Base-by-base conservation (phyloP, 2,797 vertebrate genomes). In the Neopelma chrysocephalum region DNA sequence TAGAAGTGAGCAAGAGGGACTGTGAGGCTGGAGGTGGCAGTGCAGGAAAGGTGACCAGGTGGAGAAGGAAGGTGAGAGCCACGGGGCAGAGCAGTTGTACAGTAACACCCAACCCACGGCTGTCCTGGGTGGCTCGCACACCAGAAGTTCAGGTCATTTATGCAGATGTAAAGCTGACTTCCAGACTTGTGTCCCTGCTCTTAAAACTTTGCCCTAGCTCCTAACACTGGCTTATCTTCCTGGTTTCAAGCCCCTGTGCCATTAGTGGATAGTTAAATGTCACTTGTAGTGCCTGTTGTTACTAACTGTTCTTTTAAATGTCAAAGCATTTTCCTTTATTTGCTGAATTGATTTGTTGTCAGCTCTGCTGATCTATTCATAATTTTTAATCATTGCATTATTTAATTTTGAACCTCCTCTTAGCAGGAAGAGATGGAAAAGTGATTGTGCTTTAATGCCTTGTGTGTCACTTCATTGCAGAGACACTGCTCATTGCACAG, bases 251-350 rank as follows among this genome's bases (percentile, higher is more conserved):
- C 27, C 36, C 60, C 47, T 51, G 4, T 86, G 65, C 57, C 7
- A 2, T 92, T 79, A 84, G 51, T 82, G 43, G 70, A 58, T 85
- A 72, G 62, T 48, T 90, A 82, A 90, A 72, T 92, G 72, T 91
- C 81, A 77, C 64, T 82, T 70, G 26, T 69, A 75, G 48, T 36
- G 56, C 69, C 69, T 92, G 34, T 89, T 94, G 83, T 90, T 94
- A 89, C 66, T 64, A 80, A 85, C 70, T 75, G 57, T 81, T 89
- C 50, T 82, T 84, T 75, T 43, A 94, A 90, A 94, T 87, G 88
- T 94, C 85, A 84, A 34, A 91, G 69, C 38, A 32, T 90, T 96
- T 96, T 81, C 65, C 43, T 76, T 94, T 91, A 40, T 86, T 89
- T 14, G 2, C 36, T 47, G 48, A 79, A 56, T 43, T 87, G 81